phyloP scores from a whole-genome alignment of 2,888 invertebrate species.

The Adineta ricciae region DNA sequence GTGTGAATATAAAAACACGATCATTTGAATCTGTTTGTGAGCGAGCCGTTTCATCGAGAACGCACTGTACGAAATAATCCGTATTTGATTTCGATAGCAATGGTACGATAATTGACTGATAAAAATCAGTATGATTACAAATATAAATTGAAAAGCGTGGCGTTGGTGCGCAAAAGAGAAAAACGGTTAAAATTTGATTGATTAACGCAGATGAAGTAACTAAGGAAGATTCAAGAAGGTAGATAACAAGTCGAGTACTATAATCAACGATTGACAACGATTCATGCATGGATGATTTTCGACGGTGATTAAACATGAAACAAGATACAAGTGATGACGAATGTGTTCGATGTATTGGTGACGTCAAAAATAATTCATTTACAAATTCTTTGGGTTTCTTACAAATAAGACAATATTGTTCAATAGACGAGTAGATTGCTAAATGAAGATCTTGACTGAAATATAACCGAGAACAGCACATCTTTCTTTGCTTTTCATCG shows the following conservation, averaged over 20 bases:
- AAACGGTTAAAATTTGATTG: neutral
- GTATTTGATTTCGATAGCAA: neutral
- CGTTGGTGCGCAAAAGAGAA: neutral
- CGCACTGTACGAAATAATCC: neutral
- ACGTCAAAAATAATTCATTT: neutral
- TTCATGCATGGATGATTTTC: neutral
- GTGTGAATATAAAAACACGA: neutral
- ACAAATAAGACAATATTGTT: conserved; percentile 7
- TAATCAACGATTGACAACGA: neutral
- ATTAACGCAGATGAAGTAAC: neutral
- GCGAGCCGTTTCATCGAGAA: conserved; percentile 4
- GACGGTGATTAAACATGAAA: neutral
- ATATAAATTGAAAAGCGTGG: conserved; percentile 1
- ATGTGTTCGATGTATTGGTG: neutral
- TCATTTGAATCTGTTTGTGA: conserved; percentile 15
- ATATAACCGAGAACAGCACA: too few relatives aligned
- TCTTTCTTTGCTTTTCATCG: too few relatives aligned
- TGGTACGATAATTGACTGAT: neutral
- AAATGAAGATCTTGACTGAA: neutral
- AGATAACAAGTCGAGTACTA: neutral
- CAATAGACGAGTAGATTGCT: neutral
- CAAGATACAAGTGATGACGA: neutral
- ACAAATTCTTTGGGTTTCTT: neutral
- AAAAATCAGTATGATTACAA: conserved; percentile 3
- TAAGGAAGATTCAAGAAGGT: neutral